phyloP scores from a whole-genome alignment of 2,797 vertebrate species.

The Propithecus perrieri region DNA sequence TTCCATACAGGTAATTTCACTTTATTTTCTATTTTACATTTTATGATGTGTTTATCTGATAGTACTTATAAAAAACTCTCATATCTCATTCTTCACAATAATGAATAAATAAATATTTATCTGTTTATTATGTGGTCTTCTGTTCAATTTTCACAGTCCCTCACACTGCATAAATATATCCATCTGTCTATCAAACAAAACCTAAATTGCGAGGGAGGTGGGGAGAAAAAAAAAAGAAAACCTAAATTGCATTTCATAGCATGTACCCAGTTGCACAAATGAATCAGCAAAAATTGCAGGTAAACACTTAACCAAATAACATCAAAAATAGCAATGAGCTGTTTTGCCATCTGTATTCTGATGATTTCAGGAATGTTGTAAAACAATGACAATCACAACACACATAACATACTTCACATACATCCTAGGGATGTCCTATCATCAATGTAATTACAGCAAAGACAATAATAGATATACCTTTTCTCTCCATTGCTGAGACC shows the following conservation, averaged over 20 bases:
- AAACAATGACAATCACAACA: neutral
- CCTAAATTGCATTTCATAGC: neutral
- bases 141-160: slow-evolving; percentile 42
- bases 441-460: neutral
- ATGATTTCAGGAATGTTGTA: neutral
- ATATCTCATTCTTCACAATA: neutral
- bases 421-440: neutral
- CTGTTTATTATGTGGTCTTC: slow-evolving; percentile 45
- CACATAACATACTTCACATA: neutral
- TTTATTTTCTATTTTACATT: neutral
- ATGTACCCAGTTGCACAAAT: slow-evolving; percentile 38
- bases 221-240: neutral
- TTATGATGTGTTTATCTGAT: neutral
- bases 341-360: slow-evolving; percentile 26
- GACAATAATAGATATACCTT: slow-evolving; percentile 88
- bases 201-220: neutral
- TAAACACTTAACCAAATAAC: slow-evolving; percentile 13
- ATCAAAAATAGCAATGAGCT: slow-evolving; percentile 1
- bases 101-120: neutral
- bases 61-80: neutral
- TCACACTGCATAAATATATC: neutral
- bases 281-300: slow-evolving; percentile 26
- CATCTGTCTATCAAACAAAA: slow-evolving; percentile 34
- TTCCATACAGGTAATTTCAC: neutral
- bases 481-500: slow-evolving; percentile 99